A percentile compares a stretch with the other conserved stretches of the same genome.
Evolutionary conservation across 2,888 invertebrate species (phyloP).

Genomic region (Chironomus tentans): DNA sequence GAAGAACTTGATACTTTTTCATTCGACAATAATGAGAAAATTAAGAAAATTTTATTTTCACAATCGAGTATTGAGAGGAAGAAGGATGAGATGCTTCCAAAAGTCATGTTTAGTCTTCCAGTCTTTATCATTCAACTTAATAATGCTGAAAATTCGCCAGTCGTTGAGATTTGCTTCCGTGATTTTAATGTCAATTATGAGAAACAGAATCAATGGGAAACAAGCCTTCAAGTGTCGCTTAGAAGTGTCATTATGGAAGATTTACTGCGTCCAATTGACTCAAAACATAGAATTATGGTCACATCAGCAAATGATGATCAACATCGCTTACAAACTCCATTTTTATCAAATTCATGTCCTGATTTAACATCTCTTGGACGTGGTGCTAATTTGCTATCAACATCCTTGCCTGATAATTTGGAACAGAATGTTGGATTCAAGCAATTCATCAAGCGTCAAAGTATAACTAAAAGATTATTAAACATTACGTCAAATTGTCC

Average conservation of each 20-base stretch:
- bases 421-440: constrained; percentile 45
- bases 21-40: constrained; percentile 27
- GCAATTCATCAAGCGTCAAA: constrained; percentile 28
- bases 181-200: constrained; percentile 72
- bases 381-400: neutral
- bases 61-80: constrained; percentile 13
- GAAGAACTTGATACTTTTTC: constrained; percentile 27
- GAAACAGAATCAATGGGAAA: constrained; percentile 57
- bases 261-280: constrained; percentile 65
- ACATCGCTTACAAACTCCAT: constrained; percentile 42
- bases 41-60: constrained; percentile 24
- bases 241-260: constrained; percentile 87
- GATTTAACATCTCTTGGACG: constrained; percentile 46
- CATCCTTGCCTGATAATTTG: constrained; percentile 53
- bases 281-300: constrained; percentile 76
- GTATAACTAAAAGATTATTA: neutral
- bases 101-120: constrained; percentile 62
- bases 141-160: constrained; percentile 62
- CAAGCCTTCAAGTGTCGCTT: constrained; percentile 67
- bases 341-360: constrained; percentile 74
- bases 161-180: constrained; percentile 77
- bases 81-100: constrained; percentile 31
- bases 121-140: constrained; percentile 66
- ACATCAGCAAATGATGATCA: constrained; percentile 42
- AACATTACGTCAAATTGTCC: constrained; percentile 39